A percentile compares a stretch with the other conserved stretches of the same genome.
phyloP scores from a whole-genome alignment of 2,888 invertebrate species.

The Orgyia antiqua region DNA sequence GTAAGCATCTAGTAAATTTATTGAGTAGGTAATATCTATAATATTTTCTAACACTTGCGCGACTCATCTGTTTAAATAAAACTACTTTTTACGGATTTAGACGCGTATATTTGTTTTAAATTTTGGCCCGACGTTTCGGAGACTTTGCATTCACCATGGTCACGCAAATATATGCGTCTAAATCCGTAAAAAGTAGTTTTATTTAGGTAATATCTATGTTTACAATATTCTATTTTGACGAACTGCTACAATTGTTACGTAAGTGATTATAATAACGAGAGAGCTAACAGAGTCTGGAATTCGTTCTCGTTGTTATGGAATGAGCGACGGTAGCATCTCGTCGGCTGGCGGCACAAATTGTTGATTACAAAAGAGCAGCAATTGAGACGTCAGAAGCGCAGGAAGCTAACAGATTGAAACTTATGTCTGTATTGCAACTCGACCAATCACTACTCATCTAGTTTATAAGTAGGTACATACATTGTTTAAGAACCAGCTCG shows the following conservation, averaged over 20 bases:
- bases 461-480: slow-evolving; percentile 26
- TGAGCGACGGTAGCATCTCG: slow-evolving; percentile 52
- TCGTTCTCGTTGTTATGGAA: slow-evolving; percentile 62
- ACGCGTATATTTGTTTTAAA: too few species aligned
- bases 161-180: too few species aligned
- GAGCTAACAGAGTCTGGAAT: slow-evolving; percentile 59
- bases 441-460: slow-evolving; percentile 34
- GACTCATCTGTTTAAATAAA: too few species aligned
- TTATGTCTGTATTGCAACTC: slow-evolving; percentile 52
- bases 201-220: too few species aligned
- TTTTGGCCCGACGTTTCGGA: too few species aligned
- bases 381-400: slow-evolving; percentile 70
- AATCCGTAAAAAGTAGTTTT: too few species aligned
- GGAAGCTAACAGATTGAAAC: slow-evolving; percentile 69
- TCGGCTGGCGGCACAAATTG: slow-evolving; percentile 65
- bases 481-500: slow-evolving; percentile 26
- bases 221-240: too few species aligned
- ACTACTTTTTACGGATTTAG: too few species aligned
- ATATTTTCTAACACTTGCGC: too few species aligned
- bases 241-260: slow-evolving; percentile 1
- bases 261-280: slow-evolving; percentile 47
- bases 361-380: slow-evolving; percentile 76
- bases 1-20: too few species aligned
- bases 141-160: too few species aligned
- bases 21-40: too few species aligned